phyloP scores from a whole-genome alignment of 1,140 invertebrate species.

The Bombus breviceps region DNA sequence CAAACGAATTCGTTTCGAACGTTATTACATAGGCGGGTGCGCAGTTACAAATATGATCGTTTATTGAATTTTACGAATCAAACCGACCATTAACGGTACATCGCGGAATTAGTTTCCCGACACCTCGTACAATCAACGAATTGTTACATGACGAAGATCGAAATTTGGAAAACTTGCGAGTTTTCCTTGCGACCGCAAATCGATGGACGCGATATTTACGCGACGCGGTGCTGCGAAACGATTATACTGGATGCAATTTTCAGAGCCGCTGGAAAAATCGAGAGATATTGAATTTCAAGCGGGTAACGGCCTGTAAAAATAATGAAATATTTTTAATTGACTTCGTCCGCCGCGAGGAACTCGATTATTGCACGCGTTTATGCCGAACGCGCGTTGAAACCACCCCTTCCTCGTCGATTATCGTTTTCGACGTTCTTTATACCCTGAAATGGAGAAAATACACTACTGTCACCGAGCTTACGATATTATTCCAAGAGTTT shows the following conservation, averaged over 20 bases:
- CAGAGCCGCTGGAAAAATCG: conserved; percentile 20
- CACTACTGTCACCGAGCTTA: not conserved
- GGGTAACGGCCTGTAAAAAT: conserved; percentile 7
- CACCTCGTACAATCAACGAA: too few species aligned
- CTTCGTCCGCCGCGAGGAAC: not conserved
- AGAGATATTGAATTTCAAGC: conserved; percentile 47
- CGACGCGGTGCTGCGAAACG: not conserved
- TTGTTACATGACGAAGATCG: too few species aligned
- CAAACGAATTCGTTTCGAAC: not conserved
- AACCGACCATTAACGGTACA: not conserved
- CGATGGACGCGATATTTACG: not conserved
- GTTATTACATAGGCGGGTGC: too few species aligned
- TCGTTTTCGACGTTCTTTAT: not conserved
- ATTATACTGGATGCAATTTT: conserved; percentile 17
- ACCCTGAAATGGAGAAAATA: not conserved
- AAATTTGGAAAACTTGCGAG: not conserved
- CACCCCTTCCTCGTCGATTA: not conserved
- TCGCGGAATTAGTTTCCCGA: not conserved
- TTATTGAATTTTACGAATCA: not conserved
- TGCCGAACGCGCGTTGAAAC: conserved; percentile 28
- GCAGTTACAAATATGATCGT: not conserved
- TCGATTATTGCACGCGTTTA: conserved; percentile 45
- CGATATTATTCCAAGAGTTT: not conserved
- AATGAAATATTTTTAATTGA: conserved; percentile 58
- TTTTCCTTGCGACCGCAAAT: not conserved